Percentiles rank a stretch among this genome's conserved stretches.
Conservation (phyloP, 2,888 invertebrate genomes). For the Phanerotoma sp. region DNA sequence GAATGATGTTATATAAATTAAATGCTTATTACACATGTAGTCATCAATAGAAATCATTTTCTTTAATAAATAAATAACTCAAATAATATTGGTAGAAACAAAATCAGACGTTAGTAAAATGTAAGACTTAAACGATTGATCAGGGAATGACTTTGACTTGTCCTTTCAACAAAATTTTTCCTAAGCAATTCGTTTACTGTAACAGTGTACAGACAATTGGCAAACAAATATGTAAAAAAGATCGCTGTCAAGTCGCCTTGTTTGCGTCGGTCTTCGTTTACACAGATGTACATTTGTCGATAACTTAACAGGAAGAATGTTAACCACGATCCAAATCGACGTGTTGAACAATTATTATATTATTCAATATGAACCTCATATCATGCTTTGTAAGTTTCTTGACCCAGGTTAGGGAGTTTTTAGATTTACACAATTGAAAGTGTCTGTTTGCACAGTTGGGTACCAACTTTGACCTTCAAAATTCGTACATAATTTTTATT, state of each 20-base stretch:
- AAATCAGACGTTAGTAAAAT: slow-evolving; percentile 21
- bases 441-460: slow-evolving; percentile 31
- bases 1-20: slow-evolving; percentile 43
- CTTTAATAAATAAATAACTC: slow-evolving; percentile 2
- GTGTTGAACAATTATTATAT: slow-evolving; percentile 1
- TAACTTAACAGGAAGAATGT: slow-evolving; percentile 13
- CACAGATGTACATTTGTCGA: slow-evolving; percentile 16
- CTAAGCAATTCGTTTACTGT: slow-evolving; percentile 17
- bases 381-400: slow-evolving; percentile 17
- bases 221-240: slow-evolving; percentile 37
- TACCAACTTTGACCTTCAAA: slow-evolving; percentile 13
- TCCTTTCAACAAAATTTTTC: slow-evolving; percentile 34
- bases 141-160: slow-evolving; percentile 42
- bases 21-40: too few species aligned
- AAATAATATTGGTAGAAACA: too few species aligned
- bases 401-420: slow-evolving; percentile 31
- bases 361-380: neutral
- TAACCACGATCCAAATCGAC: slow-evolving; percentile 1
- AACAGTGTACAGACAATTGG: slow-evolving; percentile 43
- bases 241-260: slow-evolving; percentile 9
- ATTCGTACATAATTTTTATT: neutral
- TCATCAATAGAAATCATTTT: slow-evolving; percentile 28
- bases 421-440: slow-evolving; percentile 5
- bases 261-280: slow-evolving; percentile 17
- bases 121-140: neutral